Percentiles rank a stretch among this genome's conserved stretches.
Evolutionary conservation across 2,888 invertebrate species (phyloP).

Genomic region (Drosophila phalerata): DNA sequence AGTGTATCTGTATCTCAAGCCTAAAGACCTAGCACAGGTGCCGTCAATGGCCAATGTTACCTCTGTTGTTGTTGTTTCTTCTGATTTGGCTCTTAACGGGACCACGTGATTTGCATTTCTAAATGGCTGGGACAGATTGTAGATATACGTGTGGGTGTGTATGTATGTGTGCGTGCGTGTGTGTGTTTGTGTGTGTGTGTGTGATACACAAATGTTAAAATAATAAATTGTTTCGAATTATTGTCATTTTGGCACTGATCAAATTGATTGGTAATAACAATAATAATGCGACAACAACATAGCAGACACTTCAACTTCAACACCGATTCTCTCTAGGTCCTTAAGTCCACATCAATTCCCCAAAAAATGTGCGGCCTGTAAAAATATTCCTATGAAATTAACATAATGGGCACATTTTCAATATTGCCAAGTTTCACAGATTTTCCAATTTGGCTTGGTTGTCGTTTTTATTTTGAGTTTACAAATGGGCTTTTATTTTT

Average conservation of each 20-base stretch:
- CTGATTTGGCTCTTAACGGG: constrained; percentile 66
- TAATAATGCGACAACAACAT: constrained; percentile 75
- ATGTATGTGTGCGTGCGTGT: constrained; percentile 28
- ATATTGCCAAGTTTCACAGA: constrained; percentile 61
- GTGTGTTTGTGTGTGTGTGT: constrained; percentile 30
- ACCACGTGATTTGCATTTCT: constrained; percentile 79
- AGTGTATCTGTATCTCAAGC: constrained; percentile 50
- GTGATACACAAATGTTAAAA: constrained; percentile 76
- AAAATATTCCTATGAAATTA: constrained; percentile 79
- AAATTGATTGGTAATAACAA: constrained; percentile 79
- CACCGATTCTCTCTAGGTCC: constrained; percentile 7
- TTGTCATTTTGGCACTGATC: constrained; percentile 79
- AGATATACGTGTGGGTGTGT: constrained; percentile 23
- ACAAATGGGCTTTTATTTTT: not conserved
- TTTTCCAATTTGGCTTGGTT: constrained; percentile 48
- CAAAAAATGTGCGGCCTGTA: constrained; percentile 59
- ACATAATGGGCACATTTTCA: constrained; percentile 76
- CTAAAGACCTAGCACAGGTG: constrained; percentile 64
- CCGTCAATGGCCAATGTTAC: constrained; percentile 45
- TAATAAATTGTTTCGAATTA: constrained; percentile 81
- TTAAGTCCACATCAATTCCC: constrained; percentile 39
- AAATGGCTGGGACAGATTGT: constrained; percentile 52
- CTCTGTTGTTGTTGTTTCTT: constrained; percentile 36
- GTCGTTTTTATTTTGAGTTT: constrained; percentile 1
- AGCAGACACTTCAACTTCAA: constrained; percentile 24